A percentile compares a stretch with the other conserved stretches of the same genome.
phyloP scores from a whole-genome alignment of 1,140 invertebrate species.

The Cydia amplana region DNA sequence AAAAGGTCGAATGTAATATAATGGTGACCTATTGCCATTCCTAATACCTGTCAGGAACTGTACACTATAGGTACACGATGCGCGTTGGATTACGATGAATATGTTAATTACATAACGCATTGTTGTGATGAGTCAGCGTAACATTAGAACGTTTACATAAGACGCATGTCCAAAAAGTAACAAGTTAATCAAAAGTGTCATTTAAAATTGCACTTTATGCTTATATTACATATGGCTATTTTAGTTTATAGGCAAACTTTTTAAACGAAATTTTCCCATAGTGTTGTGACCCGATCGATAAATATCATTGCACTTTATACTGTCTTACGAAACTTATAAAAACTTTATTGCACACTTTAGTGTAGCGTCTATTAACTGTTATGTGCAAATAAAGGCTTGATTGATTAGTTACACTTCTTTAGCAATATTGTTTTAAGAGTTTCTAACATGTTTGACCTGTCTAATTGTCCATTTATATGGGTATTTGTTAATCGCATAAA shows the following conservation, averaged over 20 bases:
- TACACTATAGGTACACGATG: neutral
- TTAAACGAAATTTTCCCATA: neutral
- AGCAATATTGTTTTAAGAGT: conserved; percentile 4
- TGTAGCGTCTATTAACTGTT: neutral
- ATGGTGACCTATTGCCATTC: neutral
- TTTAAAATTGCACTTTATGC: neutral
- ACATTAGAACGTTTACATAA: conserved; percentile 12
- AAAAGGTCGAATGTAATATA: too few species aligned
- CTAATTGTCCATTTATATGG: neutral
- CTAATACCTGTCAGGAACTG: too few species aligned
- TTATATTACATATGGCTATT: neutral
- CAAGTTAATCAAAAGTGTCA: neutral
- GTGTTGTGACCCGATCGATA: conserved; percentile 20
- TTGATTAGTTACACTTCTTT: conserved; percentile 25
- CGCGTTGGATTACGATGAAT: neutral
- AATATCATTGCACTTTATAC: conserved; percentile 18
- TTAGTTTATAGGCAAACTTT: neutral
- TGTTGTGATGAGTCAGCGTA: conserved; percentile 28
- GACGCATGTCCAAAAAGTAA: neutral
- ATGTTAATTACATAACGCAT: conserved; percentile 18
- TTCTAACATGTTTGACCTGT: neutral
- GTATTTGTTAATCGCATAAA: too few species aligned
- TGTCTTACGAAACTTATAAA: neutral
- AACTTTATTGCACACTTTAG: neutral
- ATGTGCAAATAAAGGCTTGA: conserved; percentile 20